Evolutionary conservation across 2,888 invertebrate genomes (phyloP).

Genomic region (Microctonus aethiopoides): DNA sequence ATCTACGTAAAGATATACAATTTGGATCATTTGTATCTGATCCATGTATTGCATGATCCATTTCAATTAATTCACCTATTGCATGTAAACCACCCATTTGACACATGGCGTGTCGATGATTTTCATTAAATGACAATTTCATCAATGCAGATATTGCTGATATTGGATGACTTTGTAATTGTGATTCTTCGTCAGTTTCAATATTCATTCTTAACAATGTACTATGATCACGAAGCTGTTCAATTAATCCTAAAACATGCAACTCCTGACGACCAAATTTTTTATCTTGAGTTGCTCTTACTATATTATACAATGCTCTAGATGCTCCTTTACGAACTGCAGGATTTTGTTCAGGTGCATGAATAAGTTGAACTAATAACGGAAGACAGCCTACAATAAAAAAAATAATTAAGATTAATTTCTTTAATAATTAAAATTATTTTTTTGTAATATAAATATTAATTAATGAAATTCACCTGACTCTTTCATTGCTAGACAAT

Average conservation of each 20-base stretch:
- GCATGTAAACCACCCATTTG: slow-evolving; percentile 26
- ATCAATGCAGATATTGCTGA: slow-evolving; percentile 21
- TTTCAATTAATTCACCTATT: slow-evolving; percentile 29
- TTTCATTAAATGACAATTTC: slow-evolving; percentile 21
- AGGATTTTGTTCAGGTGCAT: slow-evolving; percentile 81
- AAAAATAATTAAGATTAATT: background rate
- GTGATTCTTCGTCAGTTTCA: slow-evolving; percentile 46
- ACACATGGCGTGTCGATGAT: slow-evolving; percentile 22
- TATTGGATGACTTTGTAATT: slow-evolving; percentile 71
- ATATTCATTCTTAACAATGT: slow-evolving; percentile 69
- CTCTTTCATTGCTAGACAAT: slow-evolving; percentile 91
- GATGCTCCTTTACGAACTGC: slow-evolving; percentile 87
- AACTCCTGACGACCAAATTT: slow-evolving; percentile 90
- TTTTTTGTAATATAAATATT: background rate
- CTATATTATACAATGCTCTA: slow-evolving; percentile 90
- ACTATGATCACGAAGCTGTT: slow-evolving; percentile 90
- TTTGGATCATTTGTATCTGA: slow-evolving; percentile 6
- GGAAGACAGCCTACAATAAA: slow-evolving; percentile 89
- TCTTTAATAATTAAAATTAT: background rate
- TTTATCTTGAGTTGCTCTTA: slow-evolving; percentile 92
- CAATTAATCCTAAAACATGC: slow-evolving; percentile 87
- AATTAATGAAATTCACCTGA: slow-evolving; percentile 68
- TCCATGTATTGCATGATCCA: slow-evolving; percentile 18
- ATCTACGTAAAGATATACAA: slow-evolving; percentile 23
- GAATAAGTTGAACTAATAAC: slow-evolving; percentile 89